Conservation (phyloP, 2,113 vertebrate genomes). For the Apteryx owenii region DNA sequence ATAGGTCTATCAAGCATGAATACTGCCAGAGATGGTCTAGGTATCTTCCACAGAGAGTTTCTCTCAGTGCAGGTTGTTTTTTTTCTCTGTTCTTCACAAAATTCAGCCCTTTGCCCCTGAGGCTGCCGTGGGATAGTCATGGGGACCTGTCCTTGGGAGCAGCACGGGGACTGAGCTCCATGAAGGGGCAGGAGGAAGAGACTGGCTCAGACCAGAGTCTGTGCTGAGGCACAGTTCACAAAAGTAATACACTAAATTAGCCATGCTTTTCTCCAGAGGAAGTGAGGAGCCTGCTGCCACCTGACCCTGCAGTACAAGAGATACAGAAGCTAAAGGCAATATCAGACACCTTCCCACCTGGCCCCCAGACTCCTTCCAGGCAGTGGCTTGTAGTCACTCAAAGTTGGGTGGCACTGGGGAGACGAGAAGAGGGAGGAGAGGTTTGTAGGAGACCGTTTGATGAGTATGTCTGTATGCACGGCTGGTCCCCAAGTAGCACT, state of each 20-base stretch:
- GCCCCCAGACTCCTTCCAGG: neutral
- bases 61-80: neutral
- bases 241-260: too few species aligned
- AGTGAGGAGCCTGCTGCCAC: neutral
- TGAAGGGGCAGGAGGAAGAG: neutral
- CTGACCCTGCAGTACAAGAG: neutral
- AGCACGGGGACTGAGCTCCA: neutral
- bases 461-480: accelerated
- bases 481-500: neutral
- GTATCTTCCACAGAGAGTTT: neutral
- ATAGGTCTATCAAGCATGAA: neutral
- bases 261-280: too few species aligned
- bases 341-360: neutral
- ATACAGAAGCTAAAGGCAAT: neutral
- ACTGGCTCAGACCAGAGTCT: neutral
- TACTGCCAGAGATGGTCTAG: neutral
- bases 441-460: accelerated
- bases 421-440: neutral
- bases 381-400: neutral
- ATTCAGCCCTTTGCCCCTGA: neutral
- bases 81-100: neutral
- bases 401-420: neutral
- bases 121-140: neutral
- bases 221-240: too few species aligned
- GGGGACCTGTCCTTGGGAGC: neutral